Evolutionary conservation across 2,888 invertebrate species (phyloP), one percentile per base, ranked within the genome.

Genomic region (Achlya flavicornis): DNA sequence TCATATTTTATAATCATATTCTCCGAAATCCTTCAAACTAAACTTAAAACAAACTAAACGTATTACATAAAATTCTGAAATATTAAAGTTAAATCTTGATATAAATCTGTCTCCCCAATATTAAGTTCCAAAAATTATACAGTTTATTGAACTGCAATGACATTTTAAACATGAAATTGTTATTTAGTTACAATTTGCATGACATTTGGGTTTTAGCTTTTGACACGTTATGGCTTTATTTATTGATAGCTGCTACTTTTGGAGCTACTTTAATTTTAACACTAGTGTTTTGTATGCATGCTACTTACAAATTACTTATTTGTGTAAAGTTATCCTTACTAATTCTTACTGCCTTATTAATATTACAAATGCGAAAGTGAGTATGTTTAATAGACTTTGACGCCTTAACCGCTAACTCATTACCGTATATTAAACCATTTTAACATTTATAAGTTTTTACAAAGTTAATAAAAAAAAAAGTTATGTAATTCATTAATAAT

Each of bases 111-210:
- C 57, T 57, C 33, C 14, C 33, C 2, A 57, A 33, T 57, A 32
- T 26, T 6, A 57, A 32, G 57, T 57, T 33, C 12, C 12, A 33
- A 57, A 32, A 57, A 57, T 32, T 32, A 12, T 8, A 8, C 14
- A 59, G 59, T 59, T 59, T 38, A 19, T 19, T 16, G 59, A 59
- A 59, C 38, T 19, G 5, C 59, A 59, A 41, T 10, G 59, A 14
- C 58, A 33, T 58, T 33, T 58, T 58, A 33, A 58, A 33, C 8
- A 6, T 32, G 33, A 58, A 58, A 35, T 4, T 35, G 58, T 32
- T 35, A 58, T 10, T 32, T 33, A 12, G 4, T 32, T 57, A 26
- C 19, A 26, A 26, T 59, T 58, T 41, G 59, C 59, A 59, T 59
- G 38, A 38, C 59, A 59, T 41, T 59, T 16, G 32, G 10, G 19